Evolutionary conservation across 2,888 invertebrate species (phyloP).

Genomic region (Elysia crispata): DNA sequence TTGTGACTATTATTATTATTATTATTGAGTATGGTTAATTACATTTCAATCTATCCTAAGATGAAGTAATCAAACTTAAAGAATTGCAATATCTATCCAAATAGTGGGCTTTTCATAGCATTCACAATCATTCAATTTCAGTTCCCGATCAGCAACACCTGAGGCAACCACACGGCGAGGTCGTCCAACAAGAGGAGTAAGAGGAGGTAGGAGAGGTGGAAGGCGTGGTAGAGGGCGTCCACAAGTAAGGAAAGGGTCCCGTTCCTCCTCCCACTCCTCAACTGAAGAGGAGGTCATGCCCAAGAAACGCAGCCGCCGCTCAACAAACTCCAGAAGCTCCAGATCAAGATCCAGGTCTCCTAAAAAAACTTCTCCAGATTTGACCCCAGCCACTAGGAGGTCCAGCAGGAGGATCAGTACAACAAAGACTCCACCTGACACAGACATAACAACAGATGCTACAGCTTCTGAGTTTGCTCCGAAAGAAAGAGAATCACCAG

Average conservation of each 20-base stretch:
- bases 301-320: conserved; percentile 32
- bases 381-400: conserved; percentile 1
- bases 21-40: too few relatives aligned
- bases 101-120: too few relatives aligned
- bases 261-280: conserved; percentile 48
- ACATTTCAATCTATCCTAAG: too few relatives aligned
- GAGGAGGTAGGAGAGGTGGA: conserved; percentile 31
- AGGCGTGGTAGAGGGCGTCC: conserved; percentile 20
- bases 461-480: conserved; percentile 2
- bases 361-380: conserved; percentile 10
- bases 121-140: conserved; percentile 32
- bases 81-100: too few relatives aligned
- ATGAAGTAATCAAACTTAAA: too few relatives aligned
- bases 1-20: too few relatives aligned
- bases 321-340: conserved; percentile 42
- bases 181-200: conserved; percentile 30
- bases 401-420: conserved; percentile 32
- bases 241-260: conserved; percentile 9
- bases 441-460: too few relatives aligned
- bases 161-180: not conserved
- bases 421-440: not conserved
- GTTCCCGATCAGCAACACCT: conserved; percentile 42
- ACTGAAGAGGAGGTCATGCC: conserved; percentile 38
- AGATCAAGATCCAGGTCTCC: conserved; percentile 45
- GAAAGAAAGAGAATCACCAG: not conserved